A percentile compares a stretch with the other conserved stretches of the same genome.
phyloP scores from a whole-genome alignment of 2,888 invertebrate species.

The Chesias legatella region DNA sequence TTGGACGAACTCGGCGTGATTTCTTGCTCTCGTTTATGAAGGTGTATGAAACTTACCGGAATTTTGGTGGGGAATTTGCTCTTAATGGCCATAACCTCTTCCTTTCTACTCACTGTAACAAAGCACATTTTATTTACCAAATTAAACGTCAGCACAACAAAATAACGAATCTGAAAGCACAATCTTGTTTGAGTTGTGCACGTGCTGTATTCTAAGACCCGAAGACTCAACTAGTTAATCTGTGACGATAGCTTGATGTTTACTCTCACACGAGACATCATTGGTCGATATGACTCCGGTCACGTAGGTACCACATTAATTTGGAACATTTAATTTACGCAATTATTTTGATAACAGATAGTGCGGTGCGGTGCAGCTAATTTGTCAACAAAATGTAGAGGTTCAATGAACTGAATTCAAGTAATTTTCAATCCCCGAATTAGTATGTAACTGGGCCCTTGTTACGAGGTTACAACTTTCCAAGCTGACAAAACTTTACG shows the following conservation, averaged over 20 bases:
- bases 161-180: slow-evolving; percentile 6
- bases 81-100: slow-evolving; percentile 89
- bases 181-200: slow-evolving; percentile 19
- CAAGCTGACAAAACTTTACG: too few relatives aligned
- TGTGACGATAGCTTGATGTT: slow-evolving; percentile 8
- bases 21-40: too few relatives aligned
- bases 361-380: slow-evolving; percentile 33
- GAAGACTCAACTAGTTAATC: slow-evolving; percentile 6
- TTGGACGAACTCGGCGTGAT: too few relatives aligned
- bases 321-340: slow-evolving; percentile 42
- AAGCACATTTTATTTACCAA: slow-evolving; percentile 21
- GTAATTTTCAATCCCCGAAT: background rate
- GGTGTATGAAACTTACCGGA: slow-evolving; percentile 81
- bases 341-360: slow-evolving; percentile 46
- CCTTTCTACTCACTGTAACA: slow-evolving; percentile 83
- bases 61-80: slow-evolving; percentile 89
- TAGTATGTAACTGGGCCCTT: too few relatives aligned
- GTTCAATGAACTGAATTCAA: slow-evolving; percentile 39
- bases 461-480: too few relatives aligned
- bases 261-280: slow-evolving; percentile 9
- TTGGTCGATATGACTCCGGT: slow-evolving; percentile 27
- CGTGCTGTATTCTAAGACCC: background rate
- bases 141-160: slow-evolving; percentile 8
- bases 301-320: slow-evolving; percentile 37
- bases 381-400: slow-evolving; percentile 35